Evolutionary conservation across 2,113 vertebrate genomes (phyloP), one percentile per base, ranked within the genome.

Genomic region (Pangasianodon gigas): DNA sequence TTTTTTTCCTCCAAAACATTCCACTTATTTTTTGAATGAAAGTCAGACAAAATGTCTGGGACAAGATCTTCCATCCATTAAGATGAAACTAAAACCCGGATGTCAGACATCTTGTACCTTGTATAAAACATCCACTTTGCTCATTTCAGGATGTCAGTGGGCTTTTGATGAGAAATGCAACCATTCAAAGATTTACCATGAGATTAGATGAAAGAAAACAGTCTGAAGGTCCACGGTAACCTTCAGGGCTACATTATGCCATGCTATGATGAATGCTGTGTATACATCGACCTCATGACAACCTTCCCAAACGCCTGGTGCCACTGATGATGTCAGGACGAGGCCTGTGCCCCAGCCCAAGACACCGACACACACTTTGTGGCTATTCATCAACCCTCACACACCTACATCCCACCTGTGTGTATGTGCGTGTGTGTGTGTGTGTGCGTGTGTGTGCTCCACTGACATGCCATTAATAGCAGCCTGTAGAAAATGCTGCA

Each of bases 401-500:
- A 80, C 81, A 85, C 87, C 90, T 89, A 54, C 67, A 29, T 75
- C 91, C 90, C 19, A 52, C 3, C 37, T 54, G 80, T 54, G 79
- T 54, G 79, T 81, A 5, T 81, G 29, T 52, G 26, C 54, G n/a
- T 56, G 80, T 82, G 51, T 82, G 51, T 21, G 51, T 37, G 51
- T 32, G 16, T 82, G 80, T 56, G n/a, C 56, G 51, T 21, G n/a
- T 37, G 51, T 32, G 16, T 21, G 51, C n/a, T 80, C 46, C 77
- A 91, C 74, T 89, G 44, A 86, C 82, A 89, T 85, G 54, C 90
- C 91, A 93, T 95, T 95, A 95, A 95, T 94, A 91, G 91, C 91
- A 89, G 77, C 89, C 92, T 92, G 95, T 96, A 94, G 93, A 92
- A 95, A 95, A 93, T 88, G 71, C 90, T 85, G 71, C 89, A 90